These are phyloP conservation scores for Cladopsammia gracilis DNA, from an alignment of 64 coral and sea anemone species.

Conservation along the genomic window DNA sequence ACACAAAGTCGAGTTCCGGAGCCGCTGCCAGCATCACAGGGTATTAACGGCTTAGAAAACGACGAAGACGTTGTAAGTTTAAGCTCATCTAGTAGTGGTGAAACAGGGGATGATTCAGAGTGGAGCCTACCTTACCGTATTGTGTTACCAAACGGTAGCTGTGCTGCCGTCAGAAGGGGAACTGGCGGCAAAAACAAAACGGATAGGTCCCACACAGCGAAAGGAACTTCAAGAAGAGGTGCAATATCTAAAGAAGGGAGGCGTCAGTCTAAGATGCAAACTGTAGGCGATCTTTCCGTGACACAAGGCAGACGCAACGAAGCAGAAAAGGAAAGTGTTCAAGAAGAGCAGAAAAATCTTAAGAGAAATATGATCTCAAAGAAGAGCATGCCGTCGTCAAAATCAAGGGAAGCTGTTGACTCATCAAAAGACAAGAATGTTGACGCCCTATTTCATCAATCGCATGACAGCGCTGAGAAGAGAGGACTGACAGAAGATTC, in stretches of 20 bases:
- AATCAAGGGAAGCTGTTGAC: background rate
- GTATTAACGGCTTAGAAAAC: background rate
- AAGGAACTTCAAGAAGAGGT: background rate
- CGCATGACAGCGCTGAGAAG: background rate
- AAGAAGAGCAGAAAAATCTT: background rate
- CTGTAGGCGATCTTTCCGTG: background rate
- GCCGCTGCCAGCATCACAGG: background rate
- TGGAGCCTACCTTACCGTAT: too few relatives aligned
- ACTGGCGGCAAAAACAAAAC: background rate
- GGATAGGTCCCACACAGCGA: background rate
- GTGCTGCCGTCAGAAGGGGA: background rate
- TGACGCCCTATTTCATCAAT: too few relatives aligned
- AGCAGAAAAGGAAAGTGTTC: background rate
- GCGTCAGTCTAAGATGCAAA: background rate
- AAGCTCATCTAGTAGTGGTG: too few relatives aligned
- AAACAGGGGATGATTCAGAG: too few relatives aligned
- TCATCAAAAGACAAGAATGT: background rate
- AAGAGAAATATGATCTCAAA: background rate
- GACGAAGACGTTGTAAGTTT: background rate
- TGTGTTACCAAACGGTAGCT: background rate
- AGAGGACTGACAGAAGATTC: background rate
- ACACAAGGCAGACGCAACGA: background rate
- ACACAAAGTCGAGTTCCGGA: too few relatives aligned
- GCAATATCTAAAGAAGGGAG: background rate
- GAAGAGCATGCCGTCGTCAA: background rate